Base-by-base conservation (phyloP, 1,140 invertebrate species). In the Armadillidium nasatum region DNA sequence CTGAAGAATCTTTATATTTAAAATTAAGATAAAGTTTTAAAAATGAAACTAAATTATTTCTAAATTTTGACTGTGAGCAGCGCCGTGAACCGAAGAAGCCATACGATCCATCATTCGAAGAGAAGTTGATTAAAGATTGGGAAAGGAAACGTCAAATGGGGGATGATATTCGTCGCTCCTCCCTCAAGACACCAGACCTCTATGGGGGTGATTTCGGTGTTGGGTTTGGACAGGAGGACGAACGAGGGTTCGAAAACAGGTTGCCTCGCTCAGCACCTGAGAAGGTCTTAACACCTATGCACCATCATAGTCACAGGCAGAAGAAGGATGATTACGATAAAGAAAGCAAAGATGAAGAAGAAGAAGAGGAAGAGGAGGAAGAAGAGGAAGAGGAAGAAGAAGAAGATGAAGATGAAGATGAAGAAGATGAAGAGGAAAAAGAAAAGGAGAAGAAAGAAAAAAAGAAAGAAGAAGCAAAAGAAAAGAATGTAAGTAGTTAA, bases 401-500 rank as follows among this genome's bases (percentile, higher is more conserved):
- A n/a, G 21, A 71, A 0, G 22, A 75, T n/a, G 60, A 77, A 45
- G 50, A 77, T 23, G 71, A 74, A 45, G 72, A 76, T 23, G 66
- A 74, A 19, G 75, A 73, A 0, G 50, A 44, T 54, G 73, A 66
- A 10, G 23, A n/a, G 0, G 70, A 71, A 7, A n/a, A 19, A 0
- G 43, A 73, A 33, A 45, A 67, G 0, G 22, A 71, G 10, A 6
- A 33, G 74, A 71, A 50, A 69, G 72, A 7, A 21, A 45, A 3
- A 70, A 54, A 45, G 92, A 66, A 19, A 74, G 72, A 54, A 23
- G 46, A 74, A 21, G 15, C 21, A 4, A 60, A 15, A 60, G 19
- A 13, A 19, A 60, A 13, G 50, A 60, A 7, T 15, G 50, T 60
- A 33, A 33, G 33, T 33, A 33, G 33, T 33, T 33, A 33, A 33